Percentiles rank a stretch among this genome's conserved stretches.
Conservation (phyloP, 2,888 invertebrate genomes). For the Plagodis dolabraria region DNA sequence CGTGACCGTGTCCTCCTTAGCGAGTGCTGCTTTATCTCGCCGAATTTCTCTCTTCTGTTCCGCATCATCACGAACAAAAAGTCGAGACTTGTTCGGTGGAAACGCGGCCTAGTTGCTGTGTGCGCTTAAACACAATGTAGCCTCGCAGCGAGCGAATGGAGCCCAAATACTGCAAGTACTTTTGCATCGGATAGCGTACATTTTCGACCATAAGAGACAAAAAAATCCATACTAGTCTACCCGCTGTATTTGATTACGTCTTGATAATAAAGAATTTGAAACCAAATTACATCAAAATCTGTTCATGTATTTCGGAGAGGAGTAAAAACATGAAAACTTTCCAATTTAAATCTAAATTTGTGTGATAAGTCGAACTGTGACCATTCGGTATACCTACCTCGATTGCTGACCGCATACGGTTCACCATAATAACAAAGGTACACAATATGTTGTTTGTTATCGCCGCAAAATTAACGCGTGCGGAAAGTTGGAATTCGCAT, state of each 20-base stretch:
- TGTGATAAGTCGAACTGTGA: too few species aligned
- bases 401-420: slow-evolving; percentile 35
- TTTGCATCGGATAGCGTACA: slow-evolving; percentile 55
- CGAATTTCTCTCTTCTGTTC: slow-evolving; percentile 82
- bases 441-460: slow-evolving; percentile 19
- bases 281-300: too few species aligned
- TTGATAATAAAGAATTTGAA: too few species aligned
- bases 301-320: too few species aligned
- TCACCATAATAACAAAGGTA: slow-evolving; percentile 42
- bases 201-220: slow-evolving; percentile 53
- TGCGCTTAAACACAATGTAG: slow-evolving; percentile 42
- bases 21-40: slow-evolving; percentile 77
- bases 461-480: slow-evolving; percentile 13
- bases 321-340: too few species aligned
- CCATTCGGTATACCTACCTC: too few species aligned
- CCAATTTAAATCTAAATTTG: too few species aligned
- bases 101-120: slow-evolving; percentile 76
- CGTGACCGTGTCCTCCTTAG: slow-evolving; percentile 81
- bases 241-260: too few species aligned
- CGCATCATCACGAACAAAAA: slow-evolving; percentile 82
- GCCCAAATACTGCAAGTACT: slow-evolving; percentile 48
- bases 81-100: slow-evolving; percentile 76
- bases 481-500: not conserved
- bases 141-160: slow-evolving; percentile 43
- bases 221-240: slow-evolving; percentile 42